Base-by-base conservation (phyloP, 2,888 invertebrate species). In the Malthinus flaveolus region DNA sequence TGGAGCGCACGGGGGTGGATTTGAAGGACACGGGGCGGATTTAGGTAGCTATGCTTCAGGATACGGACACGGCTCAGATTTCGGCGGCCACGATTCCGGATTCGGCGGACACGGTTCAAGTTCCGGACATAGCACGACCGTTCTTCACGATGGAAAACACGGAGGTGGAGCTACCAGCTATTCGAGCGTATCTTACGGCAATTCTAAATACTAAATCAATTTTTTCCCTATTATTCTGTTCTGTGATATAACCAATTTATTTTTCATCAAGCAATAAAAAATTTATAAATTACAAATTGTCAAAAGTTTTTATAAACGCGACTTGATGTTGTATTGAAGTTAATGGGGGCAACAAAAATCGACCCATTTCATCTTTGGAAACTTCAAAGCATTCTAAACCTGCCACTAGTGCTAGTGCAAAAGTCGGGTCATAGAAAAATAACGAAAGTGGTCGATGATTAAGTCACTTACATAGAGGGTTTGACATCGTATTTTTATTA, bases 81-180 rank as follows among this genome's bases (percentile, higher is more conserved):
- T 59, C 15, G 39, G 49, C 7, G 58, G 62, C 15, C 51, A 53
- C 8, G 58, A 53, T 1, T 60, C 56, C 52, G 50, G 49, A n/a
- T 8, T 32, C 12, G 44, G 42, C 7, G 49, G 56, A 12, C 13
- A 35, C 32, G 44, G 36, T n/a, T 37, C 8, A 6, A 6, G 13
- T 11, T 48, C 33, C 7, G 42, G 35, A n/a, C n/a, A n/a, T n/a
- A 34, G 33, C 9, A 47, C 49, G 6, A 39, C 49, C 7, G 13
- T 51, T 3, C 32, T 12, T 12, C 51, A 51, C 23, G 45, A 13
- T 23, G n/a, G 23, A 10, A 44, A 52, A n/a, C 15, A 52, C 34
- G 52, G 52, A 15, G 34, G 55, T 15, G 55, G 55, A 32, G 55
- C 49, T 39, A 55, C 55, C 44, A 55, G 55, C 31, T 55, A 34